Conservation (phyloP, 2,888 invertebrate species). For the Macaria notata region DNA sequence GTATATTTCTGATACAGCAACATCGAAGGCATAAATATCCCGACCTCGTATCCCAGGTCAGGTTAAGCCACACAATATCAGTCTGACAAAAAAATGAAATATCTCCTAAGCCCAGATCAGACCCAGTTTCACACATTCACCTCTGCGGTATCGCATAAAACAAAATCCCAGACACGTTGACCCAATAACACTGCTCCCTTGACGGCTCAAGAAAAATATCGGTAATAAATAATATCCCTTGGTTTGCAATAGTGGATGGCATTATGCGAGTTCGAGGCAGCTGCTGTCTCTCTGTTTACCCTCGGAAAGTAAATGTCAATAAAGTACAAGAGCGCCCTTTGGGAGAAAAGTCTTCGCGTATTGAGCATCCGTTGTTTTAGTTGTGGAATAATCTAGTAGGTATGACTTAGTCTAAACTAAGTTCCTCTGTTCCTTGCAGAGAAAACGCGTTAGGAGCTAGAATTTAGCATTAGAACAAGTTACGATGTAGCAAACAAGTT, state of each 20-base stretch:
- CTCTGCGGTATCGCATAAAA: slow-evolving; percentile 12
- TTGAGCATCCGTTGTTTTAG: slow-evolving; percentile 57
- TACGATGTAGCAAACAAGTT: no score
- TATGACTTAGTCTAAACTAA: background rate
- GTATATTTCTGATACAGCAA: no score
- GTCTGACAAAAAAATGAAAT: background rate
- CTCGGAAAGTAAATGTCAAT: slow-evolving; percentile 79
- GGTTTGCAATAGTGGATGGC: slow-evolving; percentile 33
- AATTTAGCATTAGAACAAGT: no score
- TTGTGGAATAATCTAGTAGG: slow-evolving; percentile 45
- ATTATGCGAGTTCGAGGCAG: slow-evolving; percentile 48
- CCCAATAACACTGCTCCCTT: slow-evolving; percentile 27
- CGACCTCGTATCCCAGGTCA: no score
- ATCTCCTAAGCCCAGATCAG: slow-evolving; percentile 2
- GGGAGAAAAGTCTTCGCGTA: slow-evolving; percentile 61
- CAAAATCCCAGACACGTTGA: slow-evolving; percentile 21
- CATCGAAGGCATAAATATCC: no score
- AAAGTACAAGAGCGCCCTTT: slow-evolving; percentile 68
- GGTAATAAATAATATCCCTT: slow-evolving; percentile 48
- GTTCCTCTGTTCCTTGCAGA: no score
- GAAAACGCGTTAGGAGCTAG: no score
- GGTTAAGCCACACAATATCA: no score
- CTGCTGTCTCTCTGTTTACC: slow-evolving; percentile 69
- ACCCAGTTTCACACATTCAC: background rate
- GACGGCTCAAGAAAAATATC: slow-evolving; percentile 39